phyloP scores from a whole-genome alignment of 2,113 vertebrate species.

The Sinocyclocheilus maitianheensis region DNA sequence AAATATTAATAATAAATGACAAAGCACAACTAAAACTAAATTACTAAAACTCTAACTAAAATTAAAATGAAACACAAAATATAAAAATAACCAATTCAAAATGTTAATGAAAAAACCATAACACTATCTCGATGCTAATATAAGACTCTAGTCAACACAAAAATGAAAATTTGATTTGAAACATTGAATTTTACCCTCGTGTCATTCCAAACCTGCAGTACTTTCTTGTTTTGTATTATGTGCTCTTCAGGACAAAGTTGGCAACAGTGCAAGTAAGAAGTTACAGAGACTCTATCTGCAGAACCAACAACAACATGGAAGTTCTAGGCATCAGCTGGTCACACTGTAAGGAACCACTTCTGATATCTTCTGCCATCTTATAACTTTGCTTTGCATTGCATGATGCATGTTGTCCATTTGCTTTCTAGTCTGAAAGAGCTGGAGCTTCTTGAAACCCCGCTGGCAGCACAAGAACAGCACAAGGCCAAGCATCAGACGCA shows the following conservation, averaged over 20 bases:
- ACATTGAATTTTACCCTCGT: background rate
- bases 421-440: constrained; percentile 74
- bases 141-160: background rate
- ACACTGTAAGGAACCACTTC: constrained; percentile 74
- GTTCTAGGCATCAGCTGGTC: constrained; percentile 72
- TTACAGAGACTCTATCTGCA: constrained; percentile 64
- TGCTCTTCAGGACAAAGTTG: constrained; percentile 61
- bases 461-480: constrained; percentile 68
- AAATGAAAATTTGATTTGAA: background rate
- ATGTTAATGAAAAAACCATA: background rate
- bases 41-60: background rate
- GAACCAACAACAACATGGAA: constrained; percentile 67
- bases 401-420: constrained; percentile 29
- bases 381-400: constrained; percentile 66
- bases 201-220: background rate
- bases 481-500: constrained; percentile 53
- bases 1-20: background rate
- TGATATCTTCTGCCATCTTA: constrained; percentile 47
- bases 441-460: constrained; percentile 66
- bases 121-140: too few relatives aligned
- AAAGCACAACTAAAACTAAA: background rate
- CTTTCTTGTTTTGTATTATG: background rate
- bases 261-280: constrained; percentile 54
- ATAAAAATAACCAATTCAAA: background rate
- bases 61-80: background rate